These are phyloP conservation scores for Ectemnius continuus DNA, from an alignment of 2,888 invertebrate genomes.

Conservation along the genomic window DNA sequence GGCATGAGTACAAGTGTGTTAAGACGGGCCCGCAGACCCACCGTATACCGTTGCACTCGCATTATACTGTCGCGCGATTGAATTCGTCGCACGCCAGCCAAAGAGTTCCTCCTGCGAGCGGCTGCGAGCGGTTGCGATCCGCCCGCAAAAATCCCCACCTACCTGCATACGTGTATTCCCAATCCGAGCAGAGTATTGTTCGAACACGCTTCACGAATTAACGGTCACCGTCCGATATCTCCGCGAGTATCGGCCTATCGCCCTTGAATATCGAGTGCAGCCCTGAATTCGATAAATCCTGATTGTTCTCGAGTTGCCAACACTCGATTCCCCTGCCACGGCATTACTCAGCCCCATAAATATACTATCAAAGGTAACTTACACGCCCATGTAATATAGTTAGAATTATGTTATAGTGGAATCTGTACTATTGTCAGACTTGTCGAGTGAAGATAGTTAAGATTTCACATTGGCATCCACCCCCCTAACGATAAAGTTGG, in stretches of 20 bases:
- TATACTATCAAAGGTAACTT: no score
- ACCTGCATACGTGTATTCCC: conserved; percentile 15
- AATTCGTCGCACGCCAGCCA: conserved; percentile 14
- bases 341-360: no score
- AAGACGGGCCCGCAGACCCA: conserved; percentile 26
- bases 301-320: neutral
- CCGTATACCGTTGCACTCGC: conserved; percentile 34
- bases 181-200: conserved; percentile 24
- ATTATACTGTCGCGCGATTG: conserved; percentile 39
- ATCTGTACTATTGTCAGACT: no score
- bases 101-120: no score
- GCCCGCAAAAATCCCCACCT: no score
- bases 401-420: no score
- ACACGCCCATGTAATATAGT: no score
- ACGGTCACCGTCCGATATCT: conserved; percentile 30
- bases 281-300: neutral
- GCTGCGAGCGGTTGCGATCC: conserved; percentile 13
- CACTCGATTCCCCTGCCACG: no score
- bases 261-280: neutral
- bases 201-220: conserved; percentile 38
- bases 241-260: neutral
- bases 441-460: no score
- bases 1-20: conserved; percentile 37
- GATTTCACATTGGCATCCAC: no score
- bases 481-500: no score